Base-by-base conservation (phyloP, 2,797 vertebrate species). In the Dipus sagitta region DNA sequence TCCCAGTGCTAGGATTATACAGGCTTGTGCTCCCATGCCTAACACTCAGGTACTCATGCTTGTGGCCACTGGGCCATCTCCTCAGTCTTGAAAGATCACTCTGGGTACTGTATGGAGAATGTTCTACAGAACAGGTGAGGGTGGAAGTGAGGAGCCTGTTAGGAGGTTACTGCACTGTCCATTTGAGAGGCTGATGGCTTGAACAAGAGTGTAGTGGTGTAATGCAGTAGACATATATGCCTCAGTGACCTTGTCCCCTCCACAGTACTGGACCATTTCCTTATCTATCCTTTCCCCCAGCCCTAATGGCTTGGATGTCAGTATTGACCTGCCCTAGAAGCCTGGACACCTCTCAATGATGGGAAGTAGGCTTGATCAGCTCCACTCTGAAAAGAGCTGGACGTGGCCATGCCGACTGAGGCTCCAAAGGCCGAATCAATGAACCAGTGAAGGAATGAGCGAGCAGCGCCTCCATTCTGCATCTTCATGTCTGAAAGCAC, bases 191-290 rank as follows among this genome's bases (percentile, higher is more conserved):
- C 34, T 47, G 12, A 72, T n/a, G 23, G 34, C 75, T 20, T 26
- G 70, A 58, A 38, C 18, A 54, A 77, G 18, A 26, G 75, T 4
- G 0, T 2, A 21, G 18, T 17, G 20, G 21, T 58, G 52, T 28
- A 78, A 71, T 0, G 0, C 62, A 34, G 65, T 17, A 28, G 42
- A 12, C 18, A 26, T 18, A 1, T 38, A 34, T 71, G 58, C n/a
- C 15, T 2, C 8, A 4, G 32, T 3, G 14, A 75, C 42, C 20
- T 52, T 34, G 0, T 17, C 68, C 6, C 13, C 4, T 0, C 3
- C 2, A 85, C 68, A 67, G 91, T 81, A 80, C 62, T 4, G 70
- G 24, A 52, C 20, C 7, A 47, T 47, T 47, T 9, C 6, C 12
- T 71, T 60, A 17, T 74, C 60, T 24, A 42, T 34, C 74, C 34